phyloP scores from a whole-genome alignment of 2,113 vertebrate species.

The Leptocoma aspasia region DNA sequence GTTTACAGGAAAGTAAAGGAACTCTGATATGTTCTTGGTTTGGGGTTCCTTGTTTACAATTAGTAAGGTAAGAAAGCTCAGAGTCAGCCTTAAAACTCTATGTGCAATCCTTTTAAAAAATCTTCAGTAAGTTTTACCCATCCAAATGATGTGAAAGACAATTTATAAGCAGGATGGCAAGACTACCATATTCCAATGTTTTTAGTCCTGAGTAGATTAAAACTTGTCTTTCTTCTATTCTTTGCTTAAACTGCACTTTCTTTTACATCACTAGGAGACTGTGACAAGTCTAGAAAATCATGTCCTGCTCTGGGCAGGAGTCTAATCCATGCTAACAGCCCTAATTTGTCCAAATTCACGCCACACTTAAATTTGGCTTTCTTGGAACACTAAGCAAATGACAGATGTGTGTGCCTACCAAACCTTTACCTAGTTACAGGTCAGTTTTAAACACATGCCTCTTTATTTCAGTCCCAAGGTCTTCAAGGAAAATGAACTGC shows the following conservation, averaged over 20 bases:
- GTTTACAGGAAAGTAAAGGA: neutral
- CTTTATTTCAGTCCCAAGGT: neutral
- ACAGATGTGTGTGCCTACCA: neutral
- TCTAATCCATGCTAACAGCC: neutral
- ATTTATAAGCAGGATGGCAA: neutral
- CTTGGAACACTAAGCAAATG: neutral
- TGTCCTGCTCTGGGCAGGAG: neutral
- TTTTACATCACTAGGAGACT: neutral
- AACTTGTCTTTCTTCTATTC: neutral
- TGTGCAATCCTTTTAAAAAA: neutral
- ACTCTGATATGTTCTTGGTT: neutral
- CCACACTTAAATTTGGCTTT: neutral
- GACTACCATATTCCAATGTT: rapidly evolving
- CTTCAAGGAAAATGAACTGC: neutral
- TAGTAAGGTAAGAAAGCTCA: neutral
- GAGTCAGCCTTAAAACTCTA: neutral
- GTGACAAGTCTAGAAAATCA: neutral
- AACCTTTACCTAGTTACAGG: neutral
- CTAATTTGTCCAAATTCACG: neutral
- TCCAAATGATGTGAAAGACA: neutral
- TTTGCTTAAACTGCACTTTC: neutral
- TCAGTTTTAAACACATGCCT: neutral
- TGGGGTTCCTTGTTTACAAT: neutral
- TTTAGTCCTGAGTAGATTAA: neutral
- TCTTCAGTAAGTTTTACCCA: neutral